phyloP scores from a whole-genome alignment of 2,888 invertebrate species.

The Dilophus febrilis region DNA sequence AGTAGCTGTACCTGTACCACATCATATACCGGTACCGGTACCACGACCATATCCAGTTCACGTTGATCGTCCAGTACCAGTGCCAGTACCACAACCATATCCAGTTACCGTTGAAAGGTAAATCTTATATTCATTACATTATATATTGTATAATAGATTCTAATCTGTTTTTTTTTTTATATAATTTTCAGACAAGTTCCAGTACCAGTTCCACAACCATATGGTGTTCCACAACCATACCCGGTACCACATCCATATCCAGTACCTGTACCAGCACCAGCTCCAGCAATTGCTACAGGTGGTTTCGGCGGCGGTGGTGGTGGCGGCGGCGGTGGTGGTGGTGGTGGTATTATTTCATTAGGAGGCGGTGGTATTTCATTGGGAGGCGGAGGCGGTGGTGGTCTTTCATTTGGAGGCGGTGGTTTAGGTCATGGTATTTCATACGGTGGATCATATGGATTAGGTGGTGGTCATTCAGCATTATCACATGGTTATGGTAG shows the following conservation, averaged over 20 bases:
- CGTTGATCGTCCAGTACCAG: neutral
- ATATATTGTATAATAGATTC: no score
- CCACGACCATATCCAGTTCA: neutral
- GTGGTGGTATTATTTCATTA: neutral
- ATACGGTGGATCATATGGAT: neutral
- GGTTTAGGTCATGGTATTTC: neutral
- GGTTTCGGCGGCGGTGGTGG: neutral
- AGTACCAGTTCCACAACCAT: slow-evolving; percentile 8
- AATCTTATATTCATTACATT: no score
- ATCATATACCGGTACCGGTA: neutral
- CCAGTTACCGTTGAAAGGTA: neutral
- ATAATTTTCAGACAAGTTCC: slow-evolving; percentile 3
- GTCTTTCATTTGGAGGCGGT: neutral
- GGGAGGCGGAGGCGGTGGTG: neutral
- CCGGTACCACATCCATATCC: slow-evolving; percentile 7
- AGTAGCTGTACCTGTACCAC: neutral
- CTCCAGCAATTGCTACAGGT: neutral
- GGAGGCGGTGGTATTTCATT: neutral
- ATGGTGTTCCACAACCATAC: slow-evolving; percentile 8
- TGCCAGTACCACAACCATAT: slow-evolving; percentile 1
- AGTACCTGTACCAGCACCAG: slow-evolving; percentile 6
- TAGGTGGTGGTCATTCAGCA: neutral
- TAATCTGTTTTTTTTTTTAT: no score
- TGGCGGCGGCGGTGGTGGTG: neutral
- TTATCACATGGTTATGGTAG: neutral